Evolutionary conservation across 2,888 invertebrate genomes (phyloP).

Genomic region (Cataglyphis altisquamis): DNA sequence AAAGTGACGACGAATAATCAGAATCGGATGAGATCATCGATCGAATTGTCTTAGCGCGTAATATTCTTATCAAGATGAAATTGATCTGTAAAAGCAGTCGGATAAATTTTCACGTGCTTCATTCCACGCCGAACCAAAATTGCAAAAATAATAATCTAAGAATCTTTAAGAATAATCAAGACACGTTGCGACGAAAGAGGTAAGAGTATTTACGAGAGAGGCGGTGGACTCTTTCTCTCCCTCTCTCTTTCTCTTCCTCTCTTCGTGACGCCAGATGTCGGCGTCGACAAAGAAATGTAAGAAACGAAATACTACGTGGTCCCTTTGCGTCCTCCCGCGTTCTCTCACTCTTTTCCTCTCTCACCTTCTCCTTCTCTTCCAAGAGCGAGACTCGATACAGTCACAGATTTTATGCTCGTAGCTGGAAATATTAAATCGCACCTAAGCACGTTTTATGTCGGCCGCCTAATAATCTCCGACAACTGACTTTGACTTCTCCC

Average conservation of each 20-base stretch:
- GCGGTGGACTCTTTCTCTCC: conserved; percentile 54
- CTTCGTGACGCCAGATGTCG: conserved; percentile 72
- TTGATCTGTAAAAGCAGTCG: neutral
- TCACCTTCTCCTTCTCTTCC: neutral
- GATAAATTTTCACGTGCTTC: conserved; percentile 12
- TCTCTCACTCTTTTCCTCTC: conserved; percentile 2
- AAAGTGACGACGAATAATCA: conserved; percentile 10
- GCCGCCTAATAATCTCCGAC: conserved; percentile 82
- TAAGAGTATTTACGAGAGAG: conserved; percentile 64
- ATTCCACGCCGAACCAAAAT: neutral
- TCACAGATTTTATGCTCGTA: conserved; percentile 83
- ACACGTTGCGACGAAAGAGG: conserved; percentile 60
- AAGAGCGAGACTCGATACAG: conserved; percentile 74
- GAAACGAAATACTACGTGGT: conserved; percentile 60
- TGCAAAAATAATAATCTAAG: conserved; percentile 12
- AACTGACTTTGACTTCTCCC: conserved; percentile 62
- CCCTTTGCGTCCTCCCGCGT: conserved; percentile 59
- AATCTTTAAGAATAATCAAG: conserved; percentile 50
- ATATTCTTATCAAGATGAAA: conserved; percentile 8
- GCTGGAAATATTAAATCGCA: conserved; percentile 86
- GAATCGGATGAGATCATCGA: neutral
- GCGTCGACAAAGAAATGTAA: conserved; percentile 73
- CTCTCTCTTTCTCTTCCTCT: neutral
- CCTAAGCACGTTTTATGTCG: conserved; percentile 85
- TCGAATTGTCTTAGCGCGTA: neutral